These are phyloP conservation scores for Brachystomella parvula DNA, from an alignment of 1,140 invertebrate species.

Conservation along the genomic window DNA sequence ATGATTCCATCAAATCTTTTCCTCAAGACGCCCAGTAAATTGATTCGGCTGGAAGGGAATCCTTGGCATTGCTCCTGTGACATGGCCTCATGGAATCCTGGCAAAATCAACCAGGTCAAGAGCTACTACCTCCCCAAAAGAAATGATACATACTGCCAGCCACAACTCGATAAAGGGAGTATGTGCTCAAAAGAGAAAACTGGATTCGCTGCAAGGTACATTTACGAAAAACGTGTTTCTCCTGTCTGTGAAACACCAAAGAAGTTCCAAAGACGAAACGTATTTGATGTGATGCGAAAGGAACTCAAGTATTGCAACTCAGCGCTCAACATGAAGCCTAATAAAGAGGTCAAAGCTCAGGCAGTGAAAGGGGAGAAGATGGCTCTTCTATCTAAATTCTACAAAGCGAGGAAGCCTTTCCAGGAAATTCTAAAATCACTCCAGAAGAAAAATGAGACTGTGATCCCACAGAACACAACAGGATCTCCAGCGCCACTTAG, in stretches of 20 bases:
- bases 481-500: too few species aligned
- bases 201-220: slow-evolving; percentile 40
- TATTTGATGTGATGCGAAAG: slow-evolving; percentile 53
- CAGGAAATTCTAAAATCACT: too few species aligned
- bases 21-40: slow-evolving; percentile 45
- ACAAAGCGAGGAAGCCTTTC: too few species aligned
- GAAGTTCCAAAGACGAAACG: slow-evolving; percentile 52
- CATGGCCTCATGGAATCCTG: slow-evolving; percentile 55
- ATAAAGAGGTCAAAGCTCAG: too few species aligned
- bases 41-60: slow-evolving; percentile 55
- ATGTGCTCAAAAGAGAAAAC: slow-evolving; percentile 37
- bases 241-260: slow-evolving; percentile 54
- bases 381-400: too few species aligned
- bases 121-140: slow-evolving; percentile 39
- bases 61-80: slow-evolving; percentile 61
- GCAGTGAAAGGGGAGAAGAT: too few species aligned
- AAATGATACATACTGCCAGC: slow-evolving; percentile 43
- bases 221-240: slow-evolving; percentile 51
- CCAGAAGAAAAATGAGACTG: too few species aligned
- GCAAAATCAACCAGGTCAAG: slow-evolving; percentile 45
- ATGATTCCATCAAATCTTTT: slow-evolving; percentile 53
- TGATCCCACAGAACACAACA: too few species aligned
- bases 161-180: slow-evolving; percentile 43
- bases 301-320: slow-evolving; percentile 38
- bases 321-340: too few species aligned